Base-by-base conservation (phyloP, 2,797 vertebrate genomes). In the Ptychadena robeensis region DNA sequence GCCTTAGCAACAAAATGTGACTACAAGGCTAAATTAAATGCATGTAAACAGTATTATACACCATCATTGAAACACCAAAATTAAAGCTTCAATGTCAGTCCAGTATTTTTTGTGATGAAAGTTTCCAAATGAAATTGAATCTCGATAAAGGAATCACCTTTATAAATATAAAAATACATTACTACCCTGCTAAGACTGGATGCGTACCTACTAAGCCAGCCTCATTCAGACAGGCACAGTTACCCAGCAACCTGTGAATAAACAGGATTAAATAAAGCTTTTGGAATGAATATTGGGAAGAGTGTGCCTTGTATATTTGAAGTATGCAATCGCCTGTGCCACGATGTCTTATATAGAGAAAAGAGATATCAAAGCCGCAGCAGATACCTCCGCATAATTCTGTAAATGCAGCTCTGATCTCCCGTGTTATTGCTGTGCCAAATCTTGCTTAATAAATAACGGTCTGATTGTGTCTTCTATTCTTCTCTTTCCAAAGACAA, bases 181-280 rank as follows among this genome's bases (percentile, higher is more conserved):
- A 73, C 18, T 44, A 9, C 8, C 10, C 12, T 30, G 11, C 27
- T 44, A 73, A 59, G 22, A 57, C 44, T 72, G 27, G 25, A 48
- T 32, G 15, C 7, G 22, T 14, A 35, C 71, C 22, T 35, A 59
- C 22, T 59, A 73, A 73, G 6, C 59, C 32, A 37, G 48, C 25
- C 12, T 12, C 18, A 37, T 63, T 63, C 11, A 74, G 30, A n/a
- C 30, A 73, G 11, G 35, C 31, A 25, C 8, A 73, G 71, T 73
- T 31, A 73, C 71, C 44, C 71, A 73, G 48, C 71, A 73, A 73
- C 71, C 48, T 32, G 40, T 72, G 44, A 11, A 74, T 61, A 61
- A 37, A 37, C 32, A 61, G 32, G 32, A 61, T 61, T 74, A 74
- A 34, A 32, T 37, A 25, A 61, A 37, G 32, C 53, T 32, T 64